Percentiles rank a stretch among this genome's conserved stretches.
phyloP scores from a whole-genome alignment of 2,888 invertebrate species.

The Apodemia zela region DNA sequence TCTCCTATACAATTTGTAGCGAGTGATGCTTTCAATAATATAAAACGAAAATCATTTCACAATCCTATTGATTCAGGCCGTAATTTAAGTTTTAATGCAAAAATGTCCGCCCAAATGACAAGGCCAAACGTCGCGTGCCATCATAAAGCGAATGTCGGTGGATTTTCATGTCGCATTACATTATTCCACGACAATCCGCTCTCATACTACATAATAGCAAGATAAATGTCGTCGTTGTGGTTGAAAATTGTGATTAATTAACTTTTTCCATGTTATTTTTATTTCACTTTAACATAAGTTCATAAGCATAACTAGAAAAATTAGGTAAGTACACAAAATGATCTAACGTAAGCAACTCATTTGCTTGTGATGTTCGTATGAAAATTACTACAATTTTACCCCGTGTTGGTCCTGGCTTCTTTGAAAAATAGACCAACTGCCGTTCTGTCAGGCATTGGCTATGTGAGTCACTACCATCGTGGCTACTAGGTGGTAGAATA shows the following conservation, averaged over 20 bases:
- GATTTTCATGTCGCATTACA: conserved; percentile 34
- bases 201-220: conserved; percentile 11
- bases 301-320: no score
- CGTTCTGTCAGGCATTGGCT: no score
- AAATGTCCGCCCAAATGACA: conserved; percentile 28
- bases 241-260: conserved; percentile 4
- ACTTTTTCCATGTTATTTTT: not conserved
- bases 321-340: no score
- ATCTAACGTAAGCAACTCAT: no score
- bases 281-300: no score
- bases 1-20: not conserved
- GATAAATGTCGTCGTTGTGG: not conserved
- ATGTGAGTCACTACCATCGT: no score
- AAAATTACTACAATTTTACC: no score
- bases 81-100: conserved; percentile 18
- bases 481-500: no score
- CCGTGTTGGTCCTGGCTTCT: no score
- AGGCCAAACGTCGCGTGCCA: conserved; percentile 35
- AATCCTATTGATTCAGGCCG: not conserved
- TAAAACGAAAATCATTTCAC: not conserved
- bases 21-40: not conserved
- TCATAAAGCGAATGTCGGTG: conserved; percentile 30
- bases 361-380: no score
- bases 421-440: no score
- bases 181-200: conserved; percentile 34